phyloP scores from a whole-genome alignment of 2,113 vertebrate species.

The Tautogolabrus adspersus region DNA sequence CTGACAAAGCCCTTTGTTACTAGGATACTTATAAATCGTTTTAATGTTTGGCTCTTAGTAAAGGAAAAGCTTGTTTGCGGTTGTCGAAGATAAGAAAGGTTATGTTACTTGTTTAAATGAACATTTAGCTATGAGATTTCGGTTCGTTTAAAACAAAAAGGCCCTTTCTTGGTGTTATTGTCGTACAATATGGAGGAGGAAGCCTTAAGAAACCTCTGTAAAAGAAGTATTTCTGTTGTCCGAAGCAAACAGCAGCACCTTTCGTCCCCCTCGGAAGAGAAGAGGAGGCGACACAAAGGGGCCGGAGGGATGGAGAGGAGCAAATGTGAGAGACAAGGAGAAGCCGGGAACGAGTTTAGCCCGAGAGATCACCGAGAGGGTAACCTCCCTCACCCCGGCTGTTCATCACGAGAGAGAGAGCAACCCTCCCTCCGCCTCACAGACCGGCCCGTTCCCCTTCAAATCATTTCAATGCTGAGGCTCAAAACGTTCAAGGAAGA shows the following conservation, averaged over 20 bases:
- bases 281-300: not conserved
- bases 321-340: not conserved
- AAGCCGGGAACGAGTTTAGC: not conserved
- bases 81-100: too few relatives aligned
- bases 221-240: conserved; percentile 56
- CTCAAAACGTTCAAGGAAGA: conserved; percentile 69
- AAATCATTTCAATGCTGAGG: conserved; percentile 67
- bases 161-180: not conserved
- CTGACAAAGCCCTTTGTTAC: not conserved
- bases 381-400: not conserved
- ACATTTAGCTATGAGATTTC: not conserved
- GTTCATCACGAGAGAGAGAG: not conserved
- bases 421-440: not conserved
- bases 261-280: too few relatives aligned
- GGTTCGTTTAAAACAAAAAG: not conserved
- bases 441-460: conserved; percentile 59
- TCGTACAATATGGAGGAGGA: conserved; percentile 20
- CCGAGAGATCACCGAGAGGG: too few relatives aligned
- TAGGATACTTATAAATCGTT: too few relatives aligned
- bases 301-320: not conserved
- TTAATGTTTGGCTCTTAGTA: not conserved
- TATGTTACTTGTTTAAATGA: too few relatives aligned
- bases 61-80: too few relatives aligned
- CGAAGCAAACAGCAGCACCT: not conserved
- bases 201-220: conserved; percentile 62